Conservation (phyloP, 2,888 invertebrate species). For the Drosophila fungiperda region DNA sequence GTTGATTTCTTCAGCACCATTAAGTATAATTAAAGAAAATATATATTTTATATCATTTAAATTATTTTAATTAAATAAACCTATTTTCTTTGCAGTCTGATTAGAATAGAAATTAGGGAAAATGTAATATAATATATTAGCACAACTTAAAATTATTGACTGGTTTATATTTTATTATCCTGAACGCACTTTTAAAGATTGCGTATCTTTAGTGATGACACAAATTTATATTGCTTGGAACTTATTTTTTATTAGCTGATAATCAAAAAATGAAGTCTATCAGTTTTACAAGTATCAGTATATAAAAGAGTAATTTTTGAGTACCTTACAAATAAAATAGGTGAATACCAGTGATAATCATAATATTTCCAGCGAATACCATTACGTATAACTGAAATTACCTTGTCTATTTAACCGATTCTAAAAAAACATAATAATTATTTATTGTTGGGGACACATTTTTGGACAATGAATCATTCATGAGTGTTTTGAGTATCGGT, state of each 20-base stretch:
- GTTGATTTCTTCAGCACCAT: neutral
- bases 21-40: neutral
- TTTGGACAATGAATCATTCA: slow-evolving; percentile 38
- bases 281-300: neutral
- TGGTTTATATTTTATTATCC: neutral
- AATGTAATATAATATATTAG: neutral
- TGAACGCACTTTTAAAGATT: neutral
- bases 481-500: slow-evolving; percentile 27
- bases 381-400: neutral
- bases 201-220: neutral
- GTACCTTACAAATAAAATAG: neutral
- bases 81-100: neutral
- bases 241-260: neutral
- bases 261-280: neutral
- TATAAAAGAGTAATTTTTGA: neutral
- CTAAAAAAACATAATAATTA: slow-evolving; percentile 4
- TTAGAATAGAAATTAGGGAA: neutral
- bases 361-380: neutral
- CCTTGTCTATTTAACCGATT: neutral
- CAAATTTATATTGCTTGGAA: neutral
- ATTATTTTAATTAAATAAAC: neutral
- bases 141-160: neutral
- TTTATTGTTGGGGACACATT: slow-evolving; percentile 1
- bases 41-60: neutral
- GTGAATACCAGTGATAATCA: neutral